phyloP scores from a whole-genome alignment of 2,888 invertebrate genomes.

The Thumatha senex region DNA sequence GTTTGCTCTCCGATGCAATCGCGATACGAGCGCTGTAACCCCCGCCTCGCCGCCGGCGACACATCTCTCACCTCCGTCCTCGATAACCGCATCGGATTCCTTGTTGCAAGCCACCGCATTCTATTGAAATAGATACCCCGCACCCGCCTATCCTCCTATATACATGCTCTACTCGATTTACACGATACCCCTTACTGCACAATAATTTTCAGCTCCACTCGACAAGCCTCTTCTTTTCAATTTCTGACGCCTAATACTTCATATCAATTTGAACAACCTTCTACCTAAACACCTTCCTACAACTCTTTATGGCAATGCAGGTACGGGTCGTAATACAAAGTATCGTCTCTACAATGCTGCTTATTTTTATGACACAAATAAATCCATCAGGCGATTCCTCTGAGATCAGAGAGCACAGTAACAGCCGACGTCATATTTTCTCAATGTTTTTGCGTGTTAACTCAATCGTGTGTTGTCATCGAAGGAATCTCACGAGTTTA shows the following conservation, averaged over 20 bases:
- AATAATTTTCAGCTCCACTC: conserved; percentile 50
- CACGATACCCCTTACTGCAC: conserved; percentile 57
- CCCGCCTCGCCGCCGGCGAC: conserved; percentile 54
- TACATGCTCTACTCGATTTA: conserved; percentile 61
- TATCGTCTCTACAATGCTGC: conserved; percentile 36
- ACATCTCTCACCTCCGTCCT: conserved; percentile 78
- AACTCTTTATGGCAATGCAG: not conserved
- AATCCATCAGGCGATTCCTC: conserved; percentile 54
- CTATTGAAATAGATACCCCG: conserved; percentile 77
- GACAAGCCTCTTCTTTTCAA: conserved; percentile 45
- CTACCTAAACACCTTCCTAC: not conserved
- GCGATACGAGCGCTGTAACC: conserved; percentile 68
- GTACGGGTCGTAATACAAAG: conserved; percentile 4
- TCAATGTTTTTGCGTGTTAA: conserved; percentile 56
- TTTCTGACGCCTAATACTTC: conserved; percentile 42
- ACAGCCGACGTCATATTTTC: conserved; percentile 56
- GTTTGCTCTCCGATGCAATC: conserved; percentile 84
- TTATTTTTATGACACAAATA: conserved; percentile 54
- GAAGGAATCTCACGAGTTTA: conserved; percentile 50
- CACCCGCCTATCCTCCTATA: conserved; percentile 65
- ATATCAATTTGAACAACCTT: conserved; percentile 13
- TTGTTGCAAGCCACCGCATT: conserved; percentile 79
- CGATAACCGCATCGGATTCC: conserved; percentile 82
- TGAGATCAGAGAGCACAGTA: conserved; percentile 47
- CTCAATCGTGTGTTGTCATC: conserved; percentile 54